These are phyloP conservation scores for Diarsia rubi DNA, from an alignment of 2,888 invertebrate genomes.

Conservation along the genomic window DNA sequence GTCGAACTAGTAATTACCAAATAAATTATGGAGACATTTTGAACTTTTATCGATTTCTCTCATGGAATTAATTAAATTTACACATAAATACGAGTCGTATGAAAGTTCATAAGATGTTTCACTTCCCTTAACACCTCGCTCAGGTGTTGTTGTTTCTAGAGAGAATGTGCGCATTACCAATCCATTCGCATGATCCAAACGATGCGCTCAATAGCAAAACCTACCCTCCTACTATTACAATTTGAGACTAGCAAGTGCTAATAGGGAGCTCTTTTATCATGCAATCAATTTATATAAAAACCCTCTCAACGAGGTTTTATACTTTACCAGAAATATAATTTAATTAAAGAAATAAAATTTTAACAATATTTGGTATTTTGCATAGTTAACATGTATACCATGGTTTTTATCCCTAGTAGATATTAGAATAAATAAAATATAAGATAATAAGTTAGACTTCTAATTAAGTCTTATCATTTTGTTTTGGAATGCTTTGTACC, in stretches of 20 bases:
- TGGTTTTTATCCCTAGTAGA: neutral
- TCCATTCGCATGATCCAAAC: constrained; percentile 2
- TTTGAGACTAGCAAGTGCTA: constrained; percentile 37
- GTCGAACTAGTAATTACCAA: neutral
- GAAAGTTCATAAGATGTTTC: constrained; percentile 1
- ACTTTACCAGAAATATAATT: constrained; percentile 11
- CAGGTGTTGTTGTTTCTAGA: neutral
- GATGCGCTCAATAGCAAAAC: constrained; percentile 13
- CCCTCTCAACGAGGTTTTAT: neutral
- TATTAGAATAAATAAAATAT: constrained; percentile 27
- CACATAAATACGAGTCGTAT: neutral
- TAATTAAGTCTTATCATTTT: constrained; percentile 13
- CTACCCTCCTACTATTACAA: neutral
- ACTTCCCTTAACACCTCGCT: neutral
- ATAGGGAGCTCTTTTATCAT: constrained; percentile 34
- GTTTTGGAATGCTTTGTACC: constrained; percentile 55
- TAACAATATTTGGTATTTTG: constrained; percentile 33
- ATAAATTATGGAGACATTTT: neutral
- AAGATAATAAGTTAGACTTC: constrained; percentile 28
- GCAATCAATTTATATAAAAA: constrained; percentile 9
- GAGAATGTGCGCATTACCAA: constrained; percentile 4
- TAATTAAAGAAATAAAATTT: neutral
- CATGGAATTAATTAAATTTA: neutral
- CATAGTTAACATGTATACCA: constrained; percentile 1
- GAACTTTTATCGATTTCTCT: constrained; percentile 13